Evolutionary conservation across 2,797 vertebrate genomes (phyloP).

Genomic region (Capromys pilorides): DNA sequence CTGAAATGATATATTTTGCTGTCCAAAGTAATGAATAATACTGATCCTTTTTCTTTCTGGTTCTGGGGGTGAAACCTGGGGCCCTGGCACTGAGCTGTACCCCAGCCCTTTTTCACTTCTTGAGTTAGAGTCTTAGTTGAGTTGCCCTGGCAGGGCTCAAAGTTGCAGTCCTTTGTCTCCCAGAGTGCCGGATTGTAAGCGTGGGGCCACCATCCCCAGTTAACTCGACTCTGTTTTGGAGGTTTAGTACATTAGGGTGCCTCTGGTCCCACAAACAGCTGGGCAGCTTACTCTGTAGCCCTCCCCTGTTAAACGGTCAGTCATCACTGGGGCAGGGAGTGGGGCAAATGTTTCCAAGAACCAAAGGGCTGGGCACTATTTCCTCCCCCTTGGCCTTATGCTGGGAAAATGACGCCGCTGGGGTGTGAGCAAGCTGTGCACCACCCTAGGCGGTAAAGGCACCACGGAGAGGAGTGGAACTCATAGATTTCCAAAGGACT

Average conservation of each 20-base stretch:
- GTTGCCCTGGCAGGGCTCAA: background rate
- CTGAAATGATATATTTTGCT: background rate
- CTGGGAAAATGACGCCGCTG: background rate
- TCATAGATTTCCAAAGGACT: background rate
- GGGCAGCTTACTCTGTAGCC: background rate
- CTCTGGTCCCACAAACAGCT: background rate
- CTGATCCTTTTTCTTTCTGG: background rate
- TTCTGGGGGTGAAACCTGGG: background rate
- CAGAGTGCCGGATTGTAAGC: background rate
- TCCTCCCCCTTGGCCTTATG: conserved; percentile 20
- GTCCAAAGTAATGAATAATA: background rate
- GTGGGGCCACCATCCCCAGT: fast-evolving
- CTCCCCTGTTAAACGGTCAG: background rate
- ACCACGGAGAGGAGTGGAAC: background rate
- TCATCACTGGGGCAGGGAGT: background rate
- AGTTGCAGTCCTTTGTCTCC: background rate
- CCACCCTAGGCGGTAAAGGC: background rate
- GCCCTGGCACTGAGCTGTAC: background rate
- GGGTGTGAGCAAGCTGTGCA: conserved; percentile 30
- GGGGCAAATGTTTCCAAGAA: conserved; percentile 27
- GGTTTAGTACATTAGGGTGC: fast-evolving
- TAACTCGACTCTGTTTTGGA: background rate
- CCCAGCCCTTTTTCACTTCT: background rate
- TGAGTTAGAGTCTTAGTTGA: background rate
- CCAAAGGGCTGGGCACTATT: conserved; percentile 31